These are phyloP conservation scores for Pseudomyrmex pallidus DNA, from an alignment of 1,140 invertebrate genomes.

Conservation along the genomic window DNA sequence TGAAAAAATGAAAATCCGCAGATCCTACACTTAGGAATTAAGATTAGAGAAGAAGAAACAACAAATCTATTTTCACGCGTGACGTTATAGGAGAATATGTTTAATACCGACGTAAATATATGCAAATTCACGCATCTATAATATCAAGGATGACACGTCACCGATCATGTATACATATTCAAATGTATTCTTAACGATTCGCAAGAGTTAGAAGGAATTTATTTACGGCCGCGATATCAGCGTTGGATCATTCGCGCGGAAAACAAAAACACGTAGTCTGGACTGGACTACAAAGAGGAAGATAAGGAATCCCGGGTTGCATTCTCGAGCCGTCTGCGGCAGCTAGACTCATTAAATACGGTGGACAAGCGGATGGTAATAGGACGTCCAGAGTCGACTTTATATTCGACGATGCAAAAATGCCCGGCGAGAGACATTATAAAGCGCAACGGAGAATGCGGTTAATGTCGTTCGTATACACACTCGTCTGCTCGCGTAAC, in stretches of 20 bases:
- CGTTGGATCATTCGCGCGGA: background rate
- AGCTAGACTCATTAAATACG: conserved; percentile 11
- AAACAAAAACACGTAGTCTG: background rate
- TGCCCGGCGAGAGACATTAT: conserved; percentile 61
- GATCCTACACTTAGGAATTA: too few species aligned
- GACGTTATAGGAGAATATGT: background rate
- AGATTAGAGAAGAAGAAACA: too few species aligned
- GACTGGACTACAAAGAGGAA: background rate
- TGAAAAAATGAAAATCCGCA: too few species aligned
- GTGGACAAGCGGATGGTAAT: background rate
- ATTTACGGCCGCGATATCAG: too few species aligned
- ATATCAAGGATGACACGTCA: background rate
- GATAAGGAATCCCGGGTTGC: background rate
- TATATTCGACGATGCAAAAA: conserved; percentile 30
- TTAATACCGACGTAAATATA: background rate
- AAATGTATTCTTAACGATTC: background rate
- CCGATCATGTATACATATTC: background rate
- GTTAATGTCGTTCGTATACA: conserved; percentile 66
- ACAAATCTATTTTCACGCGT: background rate
- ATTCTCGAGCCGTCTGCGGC: background rate
- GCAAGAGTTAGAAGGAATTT: background rate
- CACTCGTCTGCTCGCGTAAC: conserved; percentile 41
- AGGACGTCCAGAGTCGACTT: background rate
- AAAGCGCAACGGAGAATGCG: conserved; percentile 74
- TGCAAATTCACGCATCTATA: background rate